phyloP scores from a whole-genome alignment of 2,888 invertebrate genomes.

The Tipula unca region DNA sequence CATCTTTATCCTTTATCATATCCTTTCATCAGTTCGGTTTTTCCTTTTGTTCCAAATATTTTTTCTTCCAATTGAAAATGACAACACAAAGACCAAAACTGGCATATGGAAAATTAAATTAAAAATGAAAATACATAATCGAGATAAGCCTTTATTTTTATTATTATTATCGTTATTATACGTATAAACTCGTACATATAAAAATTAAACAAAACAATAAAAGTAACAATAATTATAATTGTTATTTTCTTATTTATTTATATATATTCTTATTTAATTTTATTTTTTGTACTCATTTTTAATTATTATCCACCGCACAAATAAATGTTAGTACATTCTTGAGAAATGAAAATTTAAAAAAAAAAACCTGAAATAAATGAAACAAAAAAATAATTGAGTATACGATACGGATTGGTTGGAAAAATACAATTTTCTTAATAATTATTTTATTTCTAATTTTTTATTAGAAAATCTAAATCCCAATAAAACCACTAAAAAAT shows the following conservation, averaged over 20 bases:
- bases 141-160: not conserved
- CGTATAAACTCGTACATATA: not conserved
- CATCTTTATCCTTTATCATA: too few relatives aligned
- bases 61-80: not conserved
- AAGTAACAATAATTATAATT: not conserved
- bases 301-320: not conserved
- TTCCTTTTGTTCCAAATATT: not conserved
- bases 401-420: not conserved
- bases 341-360: not conserved
- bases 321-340: conserved; percentile 1
- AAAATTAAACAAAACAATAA: not conserved
- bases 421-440: not conserved
- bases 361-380: too few relatives aligned
- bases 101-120: not conserved
- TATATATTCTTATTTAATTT: not conserved
- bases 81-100: not conserved
- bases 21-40: too few relatives aligned
- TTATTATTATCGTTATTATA: not conserved
- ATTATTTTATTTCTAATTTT: not conserved
- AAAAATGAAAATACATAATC: not conserved
- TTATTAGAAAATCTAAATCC: not conserved
- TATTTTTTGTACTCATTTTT: not conserved
- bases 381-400: not conserved
- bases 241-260: not conserved
- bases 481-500: not conserved